Evolutionary conservation across 2,888 invertebrate species (phyloP).

Genomic region (Scaptomyza cyrtandrae): DNA sequence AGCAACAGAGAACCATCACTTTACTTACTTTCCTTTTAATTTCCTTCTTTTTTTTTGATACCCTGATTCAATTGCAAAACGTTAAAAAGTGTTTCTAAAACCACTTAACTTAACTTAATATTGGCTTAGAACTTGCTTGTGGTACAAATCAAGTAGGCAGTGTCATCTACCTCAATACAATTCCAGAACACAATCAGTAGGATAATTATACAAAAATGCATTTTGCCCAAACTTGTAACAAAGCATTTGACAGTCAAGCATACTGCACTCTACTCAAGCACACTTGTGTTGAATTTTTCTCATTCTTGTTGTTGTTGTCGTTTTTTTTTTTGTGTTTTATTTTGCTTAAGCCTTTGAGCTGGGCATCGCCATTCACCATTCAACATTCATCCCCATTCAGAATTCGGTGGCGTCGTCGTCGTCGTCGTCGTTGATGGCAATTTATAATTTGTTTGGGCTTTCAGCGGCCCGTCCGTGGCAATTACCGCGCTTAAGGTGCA

Average conservation of each 20-base stretch:
- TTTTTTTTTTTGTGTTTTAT: constrained; percentile 10
- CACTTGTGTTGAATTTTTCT: not conserved
- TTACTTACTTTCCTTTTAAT: constrained; percentile 6
- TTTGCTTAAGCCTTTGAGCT: constrained; percentile 53
- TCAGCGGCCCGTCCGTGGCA: constrained; percentile 71
- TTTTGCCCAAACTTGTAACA: not conserved
- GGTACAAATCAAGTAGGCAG: not conserved
- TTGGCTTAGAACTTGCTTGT: not conserved
- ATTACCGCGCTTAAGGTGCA: constrained; percentile 65
- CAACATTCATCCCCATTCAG: constrained; percentile 3
- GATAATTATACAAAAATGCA: not conserved
- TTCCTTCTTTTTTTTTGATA: not conserved
- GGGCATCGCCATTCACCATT: constrained; percentile 16
- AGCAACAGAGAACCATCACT: constrained; percentile 25
- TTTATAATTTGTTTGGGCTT: constrained; percentile 74
- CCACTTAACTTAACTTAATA: too few species aligned
- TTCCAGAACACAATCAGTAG: not conserved
- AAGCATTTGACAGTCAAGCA: not conserved
- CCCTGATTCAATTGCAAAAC: not conserved
- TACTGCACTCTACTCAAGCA: not conserved
- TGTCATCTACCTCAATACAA: too few species aligned
- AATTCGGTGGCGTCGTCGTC: constrained; percentile 2
- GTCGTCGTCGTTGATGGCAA: constrained; percentile 47
- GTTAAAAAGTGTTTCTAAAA: not conserved
- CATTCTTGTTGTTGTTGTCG: not conserved